phyloP scores from a whole-genome alignment of 2,797 vertebrate species.

The Eulemur rubriventer region DNA sequence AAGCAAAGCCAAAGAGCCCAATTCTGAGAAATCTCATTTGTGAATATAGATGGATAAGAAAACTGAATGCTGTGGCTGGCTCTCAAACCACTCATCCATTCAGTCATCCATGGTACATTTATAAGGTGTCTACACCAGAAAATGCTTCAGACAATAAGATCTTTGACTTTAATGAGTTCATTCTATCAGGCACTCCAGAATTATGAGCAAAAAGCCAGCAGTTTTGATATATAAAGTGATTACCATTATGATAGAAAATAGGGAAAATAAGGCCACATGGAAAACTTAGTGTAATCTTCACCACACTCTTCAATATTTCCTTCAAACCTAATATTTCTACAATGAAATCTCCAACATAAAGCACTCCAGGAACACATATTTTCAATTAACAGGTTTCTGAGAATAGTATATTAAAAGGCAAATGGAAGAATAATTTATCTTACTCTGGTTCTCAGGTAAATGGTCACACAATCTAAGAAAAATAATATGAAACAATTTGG shows the following conservation, averaged over 20 bases:
- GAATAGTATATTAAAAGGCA: conserved; percentile 38
- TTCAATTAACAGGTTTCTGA: conserved; percentile 26
- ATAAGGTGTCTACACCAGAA: neutral
- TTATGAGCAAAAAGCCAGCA: neutral
- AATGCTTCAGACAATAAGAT: neutral
- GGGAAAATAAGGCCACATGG: neutral
- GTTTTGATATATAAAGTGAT: neutral
- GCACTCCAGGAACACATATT: neutral
- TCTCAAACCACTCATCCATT: neutral
- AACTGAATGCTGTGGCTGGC: neutral
- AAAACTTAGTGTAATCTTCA: neutral
- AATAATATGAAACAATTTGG: conserved; percentile 18
- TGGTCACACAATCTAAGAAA: conserved; percentile 42
- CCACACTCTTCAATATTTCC: neutral
- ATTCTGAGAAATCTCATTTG: neutral
- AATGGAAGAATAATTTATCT: conserved; percentile 44
- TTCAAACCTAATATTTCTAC: neutral
- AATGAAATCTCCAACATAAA: neutral
- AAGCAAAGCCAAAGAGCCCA: neutral
- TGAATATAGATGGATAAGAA: neutral
- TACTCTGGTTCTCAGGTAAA: conserved; percentile 29
- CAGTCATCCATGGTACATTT: neutral
- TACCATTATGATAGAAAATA: neutral
- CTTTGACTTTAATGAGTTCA: neutral
- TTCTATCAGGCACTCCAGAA: neutral